These are phyloP conservation scores for Mallotus villosus DNA, from an alignment of 2,797 vertebrate genomes.

Conservation along the genomic window DNA sequence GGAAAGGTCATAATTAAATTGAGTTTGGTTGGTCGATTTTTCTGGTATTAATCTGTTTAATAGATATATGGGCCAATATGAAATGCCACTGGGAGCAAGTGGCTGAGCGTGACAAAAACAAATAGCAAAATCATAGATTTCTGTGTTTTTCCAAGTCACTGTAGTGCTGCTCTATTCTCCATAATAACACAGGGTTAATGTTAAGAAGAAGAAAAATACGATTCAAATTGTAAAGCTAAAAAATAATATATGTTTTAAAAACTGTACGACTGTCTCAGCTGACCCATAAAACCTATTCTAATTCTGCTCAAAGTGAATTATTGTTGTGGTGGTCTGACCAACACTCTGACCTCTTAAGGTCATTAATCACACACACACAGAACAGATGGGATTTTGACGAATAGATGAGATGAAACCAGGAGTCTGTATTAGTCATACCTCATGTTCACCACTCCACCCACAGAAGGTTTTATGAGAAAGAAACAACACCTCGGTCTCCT, in stretches of 20 bases:
- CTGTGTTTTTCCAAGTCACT: background rate
- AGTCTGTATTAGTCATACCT: slow-evolving; percentile 6
- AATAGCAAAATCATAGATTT: background rate
- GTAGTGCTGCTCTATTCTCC: background rate
- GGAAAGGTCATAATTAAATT: background rate
- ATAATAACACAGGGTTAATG: slow-evolving; percentile 4
- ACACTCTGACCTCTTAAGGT: slow-evolving; percentile 27
- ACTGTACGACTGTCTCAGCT: background rate
- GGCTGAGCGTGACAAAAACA: background rate
- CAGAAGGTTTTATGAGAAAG: slow-evolving; percentile 21
- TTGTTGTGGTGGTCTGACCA: slow-evolving; percentile 21
- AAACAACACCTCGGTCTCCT: slow-evolving; percentile 14
- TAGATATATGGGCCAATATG: background rate
- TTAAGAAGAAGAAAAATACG: background rate
- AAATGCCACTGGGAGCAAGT: background rate
- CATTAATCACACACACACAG: slow-evolving; percentile 25
- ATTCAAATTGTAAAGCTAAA: background rate
- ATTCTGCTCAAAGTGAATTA: slow-evolving; percentile 29
- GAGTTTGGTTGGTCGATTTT: background rate
- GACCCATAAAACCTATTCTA: slow-evolving; percentile 25
- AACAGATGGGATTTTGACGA: slow-evolving; percentile 18
- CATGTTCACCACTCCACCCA: slow-evolving; percentile 6
- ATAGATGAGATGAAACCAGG: slow-evolving; percentile 11
- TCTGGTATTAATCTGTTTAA: background rate
- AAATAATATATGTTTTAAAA: background rate